Conservation (phyloP, 1,140 invertebrate genomes). For the Tetramorium parvispinum region DNA sequence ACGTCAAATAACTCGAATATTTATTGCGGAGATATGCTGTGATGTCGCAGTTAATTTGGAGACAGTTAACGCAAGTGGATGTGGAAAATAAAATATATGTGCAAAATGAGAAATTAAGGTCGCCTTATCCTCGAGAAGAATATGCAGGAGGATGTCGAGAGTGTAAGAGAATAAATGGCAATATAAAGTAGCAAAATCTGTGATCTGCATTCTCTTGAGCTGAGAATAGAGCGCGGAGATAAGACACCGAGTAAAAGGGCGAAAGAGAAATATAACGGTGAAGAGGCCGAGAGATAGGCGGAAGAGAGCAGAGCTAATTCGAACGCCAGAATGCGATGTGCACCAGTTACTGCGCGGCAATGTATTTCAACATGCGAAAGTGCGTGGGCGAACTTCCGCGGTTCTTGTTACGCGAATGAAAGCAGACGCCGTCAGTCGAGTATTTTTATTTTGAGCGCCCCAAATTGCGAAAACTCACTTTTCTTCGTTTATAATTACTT, state of each 20-base stretch:
- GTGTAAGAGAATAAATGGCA: slow-evolving; percentile 19
- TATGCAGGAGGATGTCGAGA: neutral
- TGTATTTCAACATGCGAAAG: slow-evolving; percentile 65
- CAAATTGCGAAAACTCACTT: neutral
- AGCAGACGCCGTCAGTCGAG: neutral
- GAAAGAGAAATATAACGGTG: slow-evolving; percentile 23
- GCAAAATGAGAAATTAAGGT: slow-evolving; percentile 43
- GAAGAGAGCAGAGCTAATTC: slow-evolving; percentile 68
- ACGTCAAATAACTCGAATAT: neutral
- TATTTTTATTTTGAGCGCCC: slow-evolving; percentile 31
- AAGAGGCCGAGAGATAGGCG: slow-evolving; percentile 15
- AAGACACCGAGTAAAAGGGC: slow-evolving; percentile 14
- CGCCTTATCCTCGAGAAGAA: slow-evolving; percentile 26
- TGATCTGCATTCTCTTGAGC: slow-evolving; percentile 30
- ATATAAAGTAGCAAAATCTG: slow-evolving; percentile 56
- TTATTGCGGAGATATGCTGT: neutral
- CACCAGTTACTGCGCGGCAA: slow-evolving; percentile 72
- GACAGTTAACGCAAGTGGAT: neutral
- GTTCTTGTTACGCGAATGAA: slow-evolving; percentile 56
- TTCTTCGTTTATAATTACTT: neutral
- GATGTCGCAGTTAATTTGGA: neutral
- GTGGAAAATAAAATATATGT: neutral
- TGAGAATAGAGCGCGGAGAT: slow-evolving; percentile 44
- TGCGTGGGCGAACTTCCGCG: slow-evolving; percentile 54
- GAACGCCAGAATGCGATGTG: slow-evolving; percentile 68